Evolutionary conservation across 2,113 vertebrate species (phyloP).

Genomic region (Rafetus swinhoei): DNA sequence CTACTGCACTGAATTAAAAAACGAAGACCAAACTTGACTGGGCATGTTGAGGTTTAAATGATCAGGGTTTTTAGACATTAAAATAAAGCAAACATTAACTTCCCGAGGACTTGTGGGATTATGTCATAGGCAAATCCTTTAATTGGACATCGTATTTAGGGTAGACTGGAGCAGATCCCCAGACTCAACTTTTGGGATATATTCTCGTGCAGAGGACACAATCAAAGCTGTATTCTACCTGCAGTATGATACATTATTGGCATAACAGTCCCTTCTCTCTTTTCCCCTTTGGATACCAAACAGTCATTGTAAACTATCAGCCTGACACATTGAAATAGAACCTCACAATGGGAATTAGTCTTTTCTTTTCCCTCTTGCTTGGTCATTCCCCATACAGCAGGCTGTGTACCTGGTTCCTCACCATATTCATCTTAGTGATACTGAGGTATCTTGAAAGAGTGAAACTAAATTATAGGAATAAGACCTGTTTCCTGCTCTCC

Average conservation of each 20-base stretch:
- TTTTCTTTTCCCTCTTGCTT: not conserved
- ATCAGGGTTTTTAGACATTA: not conserved
- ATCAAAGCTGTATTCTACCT: not conserved
- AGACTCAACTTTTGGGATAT: not conserved
- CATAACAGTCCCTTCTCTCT: not conserved
- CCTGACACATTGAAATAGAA: not conserved
- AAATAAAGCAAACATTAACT: not conserved
- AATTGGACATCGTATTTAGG: not conserved
- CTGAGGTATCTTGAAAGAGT: fast-evolving
- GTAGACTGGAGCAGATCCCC: fast-evolving
- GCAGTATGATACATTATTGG: not conserved
- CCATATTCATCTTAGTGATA: fast-evolving
- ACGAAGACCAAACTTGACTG: not conserved
- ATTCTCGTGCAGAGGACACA: not conserved
- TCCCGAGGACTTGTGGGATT: not conserved
- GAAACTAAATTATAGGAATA: not conserved
- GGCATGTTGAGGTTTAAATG: not conserved
- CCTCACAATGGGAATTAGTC: not conserved
- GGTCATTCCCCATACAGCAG: not conserved
- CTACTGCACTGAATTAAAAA: not conserved
- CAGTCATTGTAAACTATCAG: not conserved
- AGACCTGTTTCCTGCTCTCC: not conserved
- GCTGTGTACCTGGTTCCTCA: fast-evolving
- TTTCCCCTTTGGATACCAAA: not conserved
- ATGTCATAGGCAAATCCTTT: not conserved